Percentiles rank a stretch among this genome's conserved stretches.
These are phyloP conservation scores for Ailuropoda melanoleuca DNA, from an alignment of 2,113 vertebrate genomes.

Conservation along the genomic window DNA sequence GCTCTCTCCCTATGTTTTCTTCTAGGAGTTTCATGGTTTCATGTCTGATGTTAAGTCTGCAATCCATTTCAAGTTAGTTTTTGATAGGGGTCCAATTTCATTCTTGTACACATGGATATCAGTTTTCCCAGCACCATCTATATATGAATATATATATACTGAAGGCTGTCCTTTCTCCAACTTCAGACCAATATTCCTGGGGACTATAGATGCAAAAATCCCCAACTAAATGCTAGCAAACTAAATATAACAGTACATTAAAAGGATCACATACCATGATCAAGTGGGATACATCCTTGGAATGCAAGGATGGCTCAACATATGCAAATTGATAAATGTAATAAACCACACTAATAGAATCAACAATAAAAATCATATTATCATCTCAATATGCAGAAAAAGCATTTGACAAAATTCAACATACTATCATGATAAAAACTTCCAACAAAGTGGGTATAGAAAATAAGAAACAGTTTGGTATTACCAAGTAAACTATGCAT, in stretches of 20 bases:
- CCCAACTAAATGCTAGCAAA: background rate
- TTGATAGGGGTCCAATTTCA: background rate
- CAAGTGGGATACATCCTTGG: background rate
- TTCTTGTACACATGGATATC: background rate
- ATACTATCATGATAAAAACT: background rate
- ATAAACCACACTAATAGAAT: background rate
- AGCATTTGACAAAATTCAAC: background rate
- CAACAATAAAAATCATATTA: background rate
- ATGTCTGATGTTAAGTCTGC: background rate
- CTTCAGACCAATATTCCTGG: background rate
- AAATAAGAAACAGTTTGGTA: background rate
- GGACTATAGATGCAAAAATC: background rate
- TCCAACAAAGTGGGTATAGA: background rate
- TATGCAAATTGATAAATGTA: background rate
- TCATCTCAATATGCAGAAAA: background rate
- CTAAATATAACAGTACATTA: background rate
- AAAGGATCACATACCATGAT: background rate
- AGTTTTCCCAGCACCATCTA: background rate
- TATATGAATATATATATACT: background rate
- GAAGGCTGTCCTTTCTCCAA: background rate
- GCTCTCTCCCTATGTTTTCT: background rate
- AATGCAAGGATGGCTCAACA: background rate
- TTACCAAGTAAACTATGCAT: background rate
- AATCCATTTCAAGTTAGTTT: background rate
- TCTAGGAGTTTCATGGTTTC: background rate